Evolutionary conservation across 1,140 invertebrate genomes (phyloP).

Genomic region (Ips nitidus): DNA sequence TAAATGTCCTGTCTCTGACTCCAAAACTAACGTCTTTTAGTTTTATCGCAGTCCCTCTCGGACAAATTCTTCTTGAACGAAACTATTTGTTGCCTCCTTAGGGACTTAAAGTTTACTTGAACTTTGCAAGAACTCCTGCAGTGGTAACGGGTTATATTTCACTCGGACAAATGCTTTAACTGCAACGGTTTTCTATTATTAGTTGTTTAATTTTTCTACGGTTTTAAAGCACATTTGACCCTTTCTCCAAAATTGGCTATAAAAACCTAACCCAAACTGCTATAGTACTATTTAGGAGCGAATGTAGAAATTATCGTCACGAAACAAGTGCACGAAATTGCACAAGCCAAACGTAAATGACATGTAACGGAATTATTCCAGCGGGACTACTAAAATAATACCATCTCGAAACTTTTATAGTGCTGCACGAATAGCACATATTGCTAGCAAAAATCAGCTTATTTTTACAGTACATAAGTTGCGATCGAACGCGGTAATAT

Average conservation of each 20-base stretch:
- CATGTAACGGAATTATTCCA: background rate
- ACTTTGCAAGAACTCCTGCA: background rate
- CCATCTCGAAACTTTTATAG: background rate
- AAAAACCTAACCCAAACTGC: too few relatives aligned
- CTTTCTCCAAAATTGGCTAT: too few relatives aligned
- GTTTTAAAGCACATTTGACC: too few relatives aligned
- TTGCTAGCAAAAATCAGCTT: background rate
- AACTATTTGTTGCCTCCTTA: conserved; percentile 1
- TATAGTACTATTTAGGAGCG: too few relatives aligned
- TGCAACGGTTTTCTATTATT: too few relatives aligned
- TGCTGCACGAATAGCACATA: background rate
- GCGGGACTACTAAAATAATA: conserved; percentile 1
- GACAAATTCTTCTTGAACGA: conserved; percentile 4
- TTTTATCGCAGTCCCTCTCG: conserved; percentile 3
- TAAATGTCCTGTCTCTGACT: background rate
- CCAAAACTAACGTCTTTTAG: conserved; percentile 2
- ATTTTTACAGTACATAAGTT: background rate
- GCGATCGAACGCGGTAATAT: background rate
- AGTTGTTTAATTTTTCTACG: too few relatives aligned
- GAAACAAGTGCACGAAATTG: too few relatives aligned
- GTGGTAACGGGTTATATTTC: background rate
- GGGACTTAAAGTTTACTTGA: background rate
- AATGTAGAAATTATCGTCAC: too few relatives aligned
- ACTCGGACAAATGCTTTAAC: background rate
- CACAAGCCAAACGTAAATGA: too few relatives aligned